Base-by-base conservation (phyloP, 2,113 vertebrate species). In the Sebastes fasciatus region DNA sequence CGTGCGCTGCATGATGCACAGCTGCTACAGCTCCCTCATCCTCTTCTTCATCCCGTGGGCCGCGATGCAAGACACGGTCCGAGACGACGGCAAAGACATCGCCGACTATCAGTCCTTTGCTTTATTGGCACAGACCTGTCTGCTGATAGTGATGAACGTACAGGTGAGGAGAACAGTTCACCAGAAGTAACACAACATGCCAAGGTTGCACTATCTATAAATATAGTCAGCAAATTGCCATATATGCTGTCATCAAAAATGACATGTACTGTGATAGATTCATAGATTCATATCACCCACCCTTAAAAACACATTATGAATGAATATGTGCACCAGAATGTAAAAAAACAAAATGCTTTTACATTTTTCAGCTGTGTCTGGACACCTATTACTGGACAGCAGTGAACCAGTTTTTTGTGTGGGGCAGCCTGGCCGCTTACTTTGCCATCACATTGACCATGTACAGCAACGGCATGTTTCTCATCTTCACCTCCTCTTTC, bases 81-180 rank as follows among this genome's bases (percentile, higher is more conserved):
- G 96, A 45, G 96, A 94, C 3, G 97, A 99, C 5, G 98, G 98
- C 68, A 97, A 95, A 80, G 96, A 97, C 60, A 93, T 98, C 14
- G 96, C 96, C 0, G 97, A 99, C 94, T 98, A 97, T 92, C 98
- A 99, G 93, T 98, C 98, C 48, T 99, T 99, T 16, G 97, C 97
- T 23, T 69, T 99, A 64, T 83, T 97, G 84, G 96, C 96, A 0
- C 97, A 99, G 93, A 99, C 97, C 9, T 96, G 97, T 83, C 94
- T 99, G 80, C 94, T 99, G 55, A 87, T 96, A 0, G 96, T 97
- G 10, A 96, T 99, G 65, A 97, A 93, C 51, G 78, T 95, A 40
- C 97, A 99, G 96, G 98, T 99, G 61, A 74, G 66, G 23, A 19
- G n/a, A 3, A 4, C n/a, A 42, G 11, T 26, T 17, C 34, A 34